A percentile compares a stretch with the other conserved stretches of the same genome.
Evolutionary conservation across 2,797 vertebrate species (phyloP).

Genomic region (Gymnoscopelus braueri): DNA sequence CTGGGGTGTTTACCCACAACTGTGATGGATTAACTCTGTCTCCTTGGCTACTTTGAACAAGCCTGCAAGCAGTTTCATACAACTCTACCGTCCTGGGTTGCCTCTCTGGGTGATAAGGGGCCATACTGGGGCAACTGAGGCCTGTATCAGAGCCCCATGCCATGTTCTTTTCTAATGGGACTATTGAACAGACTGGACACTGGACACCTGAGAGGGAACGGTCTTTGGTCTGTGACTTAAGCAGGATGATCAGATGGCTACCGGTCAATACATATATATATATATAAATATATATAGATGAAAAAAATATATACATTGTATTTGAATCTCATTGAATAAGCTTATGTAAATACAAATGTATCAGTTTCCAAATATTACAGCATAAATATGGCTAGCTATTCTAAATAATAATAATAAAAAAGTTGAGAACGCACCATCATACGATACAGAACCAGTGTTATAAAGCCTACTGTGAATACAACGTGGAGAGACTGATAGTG

Average conservation of each 20-base stretch:
- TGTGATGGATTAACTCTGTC: conserved; percentile 8
- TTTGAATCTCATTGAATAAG: conserved; percentile 80
- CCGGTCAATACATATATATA: conserved; percentile 55
- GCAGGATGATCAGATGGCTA: conserved; percentile 48
- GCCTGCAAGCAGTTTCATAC: conserved; percentile 22
- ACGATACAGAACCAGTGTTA: conserved; percentile 78
- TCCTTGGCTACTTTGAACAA: conserved; percentile 8
- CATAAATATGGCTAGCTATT: conserved; percentile 80
- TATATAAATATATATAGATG: conserved; percentile 59
- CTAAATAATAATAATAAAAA: conserved; percentile 74
- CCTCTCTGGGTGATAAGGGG: conserved; percentile 22
- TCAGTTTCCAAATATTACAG: conserved; percentile 81
- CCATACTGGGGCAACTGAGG: conserved; percentile 14
- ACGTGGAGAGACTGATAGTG: conserved; percentile 62
- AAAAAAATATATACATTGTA: conserved; percentile 67
- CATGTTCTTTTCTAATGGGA: conserved; percentile 53
- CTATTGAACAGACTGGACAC: conserved; percentile 45
- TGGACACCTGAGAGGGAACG: conserved; percentile 28
- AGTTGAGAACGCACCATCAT: conserved; percentile 59
- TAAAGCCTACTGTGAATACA: conserved; percentile 82
- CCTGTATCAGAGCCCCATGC: conserved; percentile 22
- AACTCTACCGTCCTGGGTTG: conserved; percentile 36
- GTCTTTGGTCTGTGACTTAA: conserved; percentile 45
- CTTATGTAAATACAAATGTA: conserved; percentile 85
- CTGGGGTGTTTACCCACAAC: conserved; percentile 14